These are phyloP conservation scores for Ormyrus nitidulus DNA, from an alignment of 2,888 invertebrate species.

Conservation along the genomic window DNA sequence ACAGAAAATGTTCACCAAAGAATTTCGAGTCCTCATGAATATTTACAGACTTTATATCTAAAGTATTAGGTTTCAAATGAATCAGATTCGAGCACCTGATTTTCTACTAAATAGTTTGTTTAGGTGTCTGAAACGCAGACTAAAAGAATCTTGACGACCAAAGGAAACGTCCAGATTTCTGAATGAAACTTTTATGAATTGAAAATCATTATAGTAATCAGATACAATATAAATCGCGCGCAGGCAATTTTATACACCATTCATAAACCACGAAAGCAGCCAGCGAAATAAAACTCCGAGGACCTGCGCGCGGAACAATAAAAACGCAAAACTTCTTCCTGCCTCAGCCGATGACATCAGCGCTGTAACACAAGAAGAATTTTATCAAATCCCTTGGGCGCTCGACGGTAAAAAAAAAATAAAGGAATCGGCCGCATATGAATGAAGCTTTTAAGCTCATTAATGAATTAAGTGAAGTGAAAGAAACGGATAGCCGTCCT, in stretches of 20 bases:
- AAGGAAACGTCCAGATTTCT: no score
- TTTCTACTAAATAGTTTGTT: no score
- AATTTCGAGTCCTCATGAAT: no score
- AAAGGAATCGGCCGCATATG: constrained; percentile 41
- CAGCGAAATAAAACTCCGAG: background rate
- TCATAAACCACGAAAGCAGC: background rate
- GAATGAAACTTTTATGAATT: background rate
- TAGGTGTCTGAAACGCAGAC: no score
- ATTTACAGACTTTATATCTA: no score
- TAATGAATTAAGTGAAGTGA: constrained; percentile 54
- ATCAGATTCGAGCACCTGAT: no score
- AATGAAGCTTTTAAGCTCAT: constrained; percentile 57
- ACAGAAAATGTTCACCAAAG: no score
- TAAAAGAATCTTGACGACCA: no score
- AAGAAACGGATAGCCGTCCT: constrained; percentile 52
- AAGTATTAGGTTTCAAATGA: no score
- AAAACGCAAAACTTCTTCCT: constrained; percentile 25
- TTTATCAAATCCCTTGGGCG: constrained; percentile 47
- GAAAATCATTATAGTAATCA: constrained; percentile 5
- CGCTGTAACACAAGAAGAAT: constrained; percentile 49
- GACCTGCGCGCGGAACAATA: constrained; percentile 16
- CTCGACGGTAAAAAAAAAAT: background rate
- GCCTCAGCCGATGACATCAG: constrained; percentile 37
- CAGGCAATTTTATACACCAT: background rate
- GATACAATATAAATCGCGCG: constrained; percentile 20